These are phyloP conservation scores for Bolinopsis microptera DNA, from an alignment of 37 sponge, comb jelly and placozoan genomes.

Conservation along the genomic window DNA sequence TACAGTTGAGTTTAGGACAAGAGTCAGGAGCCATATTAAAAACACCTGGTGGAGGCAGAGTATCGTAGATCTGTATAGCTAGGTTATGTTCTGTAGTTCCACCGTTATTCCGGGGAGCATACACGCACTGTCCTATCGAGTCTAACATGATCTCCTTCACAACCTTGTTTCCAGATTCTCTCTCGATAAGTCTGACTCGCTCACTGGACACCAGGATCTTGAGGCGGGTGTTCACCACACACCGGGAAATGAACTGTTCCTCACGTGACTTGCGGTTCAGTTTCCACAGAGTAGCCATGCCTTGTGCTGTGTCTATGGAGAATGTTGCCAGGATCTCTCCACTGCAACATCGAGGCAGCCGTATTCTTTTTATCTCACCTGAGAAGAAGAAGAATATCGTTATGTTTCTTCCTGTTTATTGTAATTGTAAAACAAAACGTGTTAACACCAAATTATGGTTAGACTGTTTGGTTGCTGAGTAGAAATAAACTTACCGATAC, in stretches of 20 bases:
- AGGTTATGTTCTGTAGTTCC: neutral
- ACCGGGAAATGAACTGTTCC: conserved; percentile 1
- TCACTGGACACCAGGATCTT: neutral
- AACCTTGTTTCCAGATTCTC: conserved; percentile 3
- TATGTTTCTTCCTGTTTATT: no score
- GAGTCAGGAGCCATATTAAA: neutral
- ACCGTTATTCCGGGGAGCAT: neutral
- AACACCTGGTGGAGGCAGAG: neutral
- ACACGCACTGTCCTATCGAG: neutral
- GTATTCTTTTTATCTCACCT: neutral
- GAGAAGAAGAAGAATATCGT: no score
- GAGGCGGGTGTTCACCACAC: neutral
- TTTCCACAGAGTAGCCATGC: conserved; percentile 26
- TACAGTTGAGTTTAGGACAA: neutral
- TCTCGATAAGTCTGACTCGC: neutral
- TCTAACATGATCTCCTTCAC: neutral
- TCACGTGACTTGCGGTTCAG: neutral
- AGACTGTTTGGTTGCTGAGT: no score
- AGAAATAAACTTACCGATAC: conserved; percentile 5
- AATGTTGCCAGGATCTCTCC: neutral
- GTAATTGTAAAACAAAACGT: no score
- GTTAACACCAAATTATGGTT: no score
- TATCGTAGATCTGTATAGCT: neutral
- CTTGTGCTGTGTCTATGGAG: conserved; percentile 11
- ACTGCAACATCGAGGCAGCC: conserved; percentile 16